Evolutionary conservation across 1,140 invertebrate genomes (phyloP).

Genomic region (Leptinotarsa lineolata): DNA sequence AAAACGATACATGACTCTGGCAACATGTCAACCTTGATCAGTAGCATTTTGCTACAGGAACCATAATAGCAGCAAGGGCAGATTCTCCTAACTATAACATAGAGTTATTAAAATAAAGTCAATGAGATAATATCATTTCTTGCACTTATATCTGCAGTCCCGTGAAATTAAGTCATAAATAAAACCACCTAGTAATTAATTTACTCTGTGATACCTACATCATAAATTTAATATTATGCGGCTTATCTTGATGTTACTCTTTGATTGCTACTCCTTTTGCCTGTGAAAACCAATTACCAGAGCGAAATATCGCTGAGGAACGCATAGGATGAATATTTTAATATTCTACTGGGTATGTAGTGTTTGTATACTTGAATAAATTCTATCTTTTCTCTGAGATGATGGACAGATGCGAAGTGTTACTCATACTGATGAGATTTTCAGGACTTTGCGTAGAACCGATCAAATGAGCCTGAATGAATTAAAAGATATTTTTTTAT

Average conservation of each 20-base stretch:
- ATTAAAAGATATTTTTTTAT: no score
- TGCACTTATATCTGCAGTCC: neutral
- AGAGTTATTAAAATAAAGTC: neutral
- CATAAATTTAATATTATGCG: conserved; percentile 9
- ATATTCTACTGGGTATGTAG: neutral
- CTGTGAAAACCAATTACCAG: conserved; percentile 5
- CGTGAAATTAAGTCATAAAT: conserved; percentile 8
- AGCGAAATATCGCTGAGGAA: neutral
- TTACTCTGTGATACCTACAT: conserved; percentile 8
- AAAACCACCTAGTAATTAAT: conserved; percentile 6
- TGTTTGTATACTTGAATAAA: no score
- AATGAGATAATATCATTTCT: conserved; percentile 3
- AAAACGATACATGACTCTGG: no score
- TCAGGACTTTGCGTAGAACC: no score
- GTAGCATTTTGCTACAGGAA: no score
- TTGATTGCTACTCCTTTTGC: conserved; percentile 5
- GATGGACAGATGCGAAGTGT: no score
- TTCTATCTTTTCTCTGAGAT: no score
- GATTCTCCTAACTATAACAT: no score
- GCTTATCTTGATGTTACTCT: conserved; percentile 3
- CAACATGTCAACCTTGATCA: no score
- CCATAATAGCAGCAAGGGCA: no score
- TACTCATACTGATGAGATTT: no score
- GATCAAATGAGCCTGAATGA: no score
- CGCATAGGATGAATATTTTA: neutral